Evolutionary conservation across 2,797 vertebrate species (phyloP).

Genomic region (Cossypha heuglini): DNA sequence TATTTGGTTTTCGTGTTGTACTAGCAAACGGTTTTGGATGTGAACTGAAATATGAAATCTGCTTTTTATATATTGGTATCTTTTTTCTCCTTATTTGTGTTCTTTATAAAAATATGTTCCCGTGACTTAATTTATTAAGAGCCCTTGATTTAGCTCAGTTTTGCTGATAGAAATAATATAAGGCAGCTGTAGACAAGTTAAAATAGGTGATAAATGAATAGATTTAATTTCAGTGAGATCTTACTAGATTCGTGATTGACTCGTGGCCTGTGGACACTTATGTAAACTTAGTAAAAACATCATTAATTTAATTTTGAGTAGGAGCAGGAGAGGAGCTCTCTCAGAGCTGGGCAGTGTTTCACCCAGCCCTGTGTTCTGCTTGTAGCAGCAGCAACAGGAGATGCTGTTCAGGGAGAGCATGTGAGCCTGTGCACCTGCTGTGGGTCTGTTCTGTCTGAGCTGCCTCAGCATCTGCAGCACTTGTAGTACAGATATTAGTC

Average conservation of each 20-base stretch:
- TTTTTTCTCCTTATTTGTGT: not conserved
- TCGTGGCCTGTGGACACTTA: not conserved
- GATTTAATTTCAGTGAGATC: not conserved
- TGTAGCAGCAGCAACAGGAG: not conserved
- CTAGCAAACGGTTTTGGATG: not conserved
- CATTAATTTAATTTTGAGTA: not conserved
- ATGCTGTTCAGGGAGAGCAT: not conserved
- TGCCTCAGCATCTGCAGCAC: not conserved
- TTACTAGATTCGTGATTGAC: not conserved
- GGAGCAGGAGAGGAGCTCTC: not conserved
- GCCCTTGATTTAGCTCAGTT: not conserved
- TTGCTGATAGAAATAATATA: not conserved
- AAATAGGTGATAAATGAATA: not conserved
- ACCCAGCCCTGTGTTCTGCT: not conserved
- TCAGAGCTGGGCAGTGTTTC: not conserved
- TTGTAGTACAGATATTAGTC: not conserved
- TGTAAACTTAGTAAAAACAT: rapidly evolving
- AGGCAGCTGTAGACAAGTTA: not conserved
- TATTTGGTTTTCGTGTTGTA: not conserved
- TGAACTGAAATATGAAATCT: not conserved
- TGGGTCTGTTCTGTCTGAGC: not conserved
- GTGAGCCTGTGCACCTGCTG: not conserved
- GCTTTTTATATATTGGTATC: not conserved
- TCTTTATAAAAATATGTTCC: not conserved
- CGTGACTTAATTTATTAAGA: not conserved